Percentiles rank a stretch among this genome's conserved stretches.
These are phyloP conservation scores for Coilia nasus DNA, from an alignment of 2,797 vertebrate genomes.

Conservation along the genomic window DNA sequence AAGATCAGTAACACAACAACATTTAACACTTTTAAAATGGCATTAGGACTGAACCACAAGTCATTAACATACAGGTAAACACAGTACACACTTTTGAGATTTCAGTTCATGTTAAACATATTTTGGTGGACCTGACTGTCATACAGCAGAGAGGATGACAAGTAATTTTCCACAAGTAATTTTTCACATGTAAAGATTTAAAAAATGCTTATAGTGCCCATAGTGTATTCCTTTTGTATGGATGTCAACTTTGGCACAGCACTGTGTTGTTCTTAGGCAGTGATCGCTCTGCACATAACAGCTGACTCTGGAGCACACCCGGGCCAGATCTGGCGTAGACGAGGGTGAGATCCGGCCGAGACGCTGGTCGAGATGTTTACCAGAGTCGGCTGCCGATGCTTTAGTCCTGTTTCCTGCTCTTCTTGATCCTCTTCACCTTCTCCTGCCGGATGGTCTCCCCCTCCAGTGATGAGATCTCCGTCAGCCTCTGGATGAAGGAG, in stretches of 20 bases:
- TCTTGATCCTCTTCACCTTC: conserved; percentile 68
- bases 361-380: neutral
- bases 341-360: neutral
- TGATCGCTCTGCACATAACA: neutral
- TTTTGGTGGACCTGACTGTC: neutral
- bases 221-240: neutral
- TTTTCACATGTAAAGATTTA: neutral
- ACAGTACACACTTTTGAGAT: neutral
- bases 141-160: neutral
- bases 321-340: neutral
- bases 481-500: conserved; percentile 69
- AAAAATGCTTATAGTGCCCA: neutral
- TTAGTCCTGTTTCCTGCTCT: conserved; percentile 62
- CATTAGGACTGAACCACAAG: neutral
- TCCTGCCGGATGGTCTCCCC: conserved; percentile 71
- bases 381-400: neutral
- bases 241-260: conserved; percentile 2
- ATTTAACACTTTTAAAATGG: neutral
- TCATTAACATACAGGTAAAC: neutral
- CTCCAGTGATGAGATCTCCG: conserved; percentile 72
- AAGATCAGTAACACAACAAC: neutral
- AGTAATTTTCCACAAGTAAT: neutral
- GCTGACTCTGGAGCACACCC: neutral
- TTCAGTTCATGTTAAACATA: neutral
- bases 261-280: conserved; percentile 7